Evolutionary conservation across 2,113 vertebrate genomes (phyloP).

Genomic region (Morone chrysops): DNA sequence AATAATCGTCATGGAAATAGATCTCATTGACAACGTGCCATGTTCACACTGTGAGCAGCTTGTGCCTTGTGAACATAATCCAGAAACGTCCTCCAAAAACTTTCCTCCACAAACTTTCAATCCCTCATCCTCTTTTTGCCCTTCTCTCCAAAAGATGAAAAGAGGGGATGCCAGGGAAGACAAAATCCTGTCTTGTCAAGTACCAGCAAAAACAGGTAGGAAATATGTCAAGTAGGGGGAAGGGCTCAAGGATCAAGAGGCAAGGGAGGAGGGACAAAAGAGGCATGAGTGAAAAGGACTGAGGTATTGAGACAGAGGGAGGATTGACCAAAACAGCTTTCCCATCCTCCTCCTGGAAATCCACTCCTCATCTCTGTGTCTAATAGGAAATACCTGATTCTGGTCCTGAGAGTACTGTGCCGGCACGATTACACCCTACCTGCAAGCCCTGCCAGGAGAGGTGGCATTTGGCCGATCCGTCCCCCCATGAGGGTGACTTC

Average conservation of each 20-base stretch:
- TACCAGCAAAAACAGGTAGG: slow-evolving; percentile 75
- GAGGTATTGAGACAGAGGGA: slow-evolving; percentile 47
- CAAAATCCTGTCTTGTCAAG: slow-evolving; percentile 78
- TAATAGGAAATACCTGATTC: slow-evolving; percentile 84
- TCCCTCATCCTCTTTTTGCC: slow-evolving; percentile 79
- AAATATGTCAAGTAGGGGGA: slow-evolving; percentile 48
- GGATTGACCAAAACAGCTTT: slow-evolving; percentile 82
- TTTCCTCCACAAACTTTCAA: slow-evolving; percentile 84
- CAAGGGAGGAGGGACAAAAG: slow-evolving; percentile 36
- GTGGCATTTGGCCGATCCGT: slow-evolving; percentile 84
- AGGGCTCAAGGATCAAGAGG: slow-evolving; percentile 67
- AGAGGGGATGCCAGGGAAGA: slow-evolving; percentile 63
- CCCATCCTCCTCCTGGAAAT: slow-evolving; percentile 70
- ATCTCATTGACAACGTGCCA: slow-evolving; percentile 92
- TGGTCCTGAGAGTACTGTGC: slow-evolving; percentile 78
- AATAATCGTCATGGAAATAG: slow-evolving; percentile 92
- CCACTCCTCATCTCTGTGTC: slow-evolving; percentile 84
- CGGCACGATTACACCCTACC: slow-evolving; percentile 83
- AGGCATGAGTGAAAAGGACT: slow-evolving; percentile 36
- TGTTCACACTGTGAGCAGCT: slow-evolving; percentile 94
- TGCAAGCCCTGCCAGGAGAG: slow-evolving; percentile 82
- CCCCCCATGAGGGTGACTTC: slow-evolving; percentile 74
- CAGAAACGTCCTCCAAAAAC: slow-evolving; percentile 88
- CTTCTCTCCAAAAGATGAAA: slow-evolving; percentile 73
- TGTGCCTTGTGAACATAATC: slow-evolving; percentile 88